Base-by-base conservation (phyloP, 2,113 vertebrate species). In the Tyrannus savana region DNA sequence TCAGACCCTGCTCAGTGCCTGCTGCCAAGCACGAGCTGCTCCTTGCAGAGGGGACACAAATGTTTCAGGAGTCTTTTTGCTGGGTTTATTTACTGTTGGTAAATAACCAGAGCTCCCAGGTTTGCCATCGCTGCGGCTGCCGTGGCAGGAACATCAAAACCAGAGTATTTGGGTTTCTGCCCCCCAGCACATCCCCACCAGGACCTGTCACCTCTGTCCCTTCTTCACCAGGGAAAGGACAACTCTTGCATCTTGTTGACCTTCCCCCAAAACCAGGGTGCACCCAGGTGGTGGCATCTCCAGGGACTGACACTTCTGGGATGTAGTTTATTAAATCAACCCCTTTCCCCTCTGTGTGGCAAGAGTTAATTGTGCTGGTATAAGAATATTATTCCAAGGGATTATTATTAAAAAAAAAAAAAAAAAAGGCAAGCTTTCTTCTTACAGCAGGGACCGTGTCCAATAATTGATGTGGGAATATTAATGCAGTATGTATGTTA, bases 381-480 rank as follows among this genome's bases (percentile, higher is more conserved):
- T 81, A 68, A 78, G 77, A 87, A 66, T 66, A 87, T 84, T 95
- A 91, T 93, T 95, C 82, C 53, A 83, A 84, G 59, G 85, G 81
- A 69, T 94, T 96, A 81, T 83, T 82, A 19, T 24, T 4, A 21
- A 21, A 23, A 82, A 74, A 21, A 23, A 82, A 74, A 79, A 75
- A 88, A 63, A 82, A 73, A 39, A 10, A 10, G 11, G n/a, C n/a
- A 42, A 58, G 3, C 1, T 0, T 64, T 93, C 81, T 96, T 73
- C 62, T 89, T 96, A 58, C 68, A 95, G 79, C 53, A 71, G 80
- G 89, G 93, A 92, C 93, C 89, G 75, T 87, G 76, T 88, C 89
- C 89, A 96, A 5, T 96, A 96, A 97, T 87, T 95, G 94, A 94
- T 93, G 79, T 96, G 90, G 78, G 95, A 94, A 84, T 96, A 97